These are phyloP conservation scores for Thaumatotibia leucotreta DNA, from an alignment of 1,140 invertebrate genomes.

Conservation along the genomic window DNA sequence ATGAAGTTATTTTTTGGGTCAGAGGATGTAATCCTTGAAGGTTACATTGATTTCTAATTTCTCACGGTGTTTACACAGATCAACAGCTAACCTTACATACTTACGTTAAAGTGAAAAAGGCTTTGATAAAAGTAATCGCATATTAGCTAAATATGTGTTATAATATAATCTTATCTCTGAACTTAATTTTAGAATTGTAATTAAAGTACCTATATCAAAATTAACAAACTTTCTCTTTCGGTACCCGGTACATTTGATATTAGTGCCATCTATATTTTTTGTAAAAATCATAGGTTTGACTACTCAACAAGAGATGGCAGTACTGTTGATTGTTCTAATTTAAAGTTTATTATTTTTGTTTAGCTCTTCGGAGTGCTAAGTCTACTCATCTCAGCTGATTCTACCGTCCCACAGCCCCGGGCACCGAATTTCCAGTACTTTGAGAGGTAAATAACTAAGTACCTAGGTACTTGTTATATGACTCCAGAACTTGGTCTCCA, in stretches of 20 bases:
- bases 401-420: slow-evolving; percentile 77
- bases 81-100: too few relatives aligned
- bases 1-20: slow-evolving; percentile 1
- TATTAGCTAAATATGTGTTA: background rate
- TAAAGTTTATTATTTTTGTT: slow-evolving; percentile 20
- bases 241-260: background rate
- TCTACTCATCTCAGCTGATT: slow-evolving; percentile 30
- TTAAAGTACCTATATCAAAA: too few relatives aligned
- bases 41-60: background rate
- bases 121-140: too few relatives aligned
- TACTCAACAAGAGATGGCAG: background rate
- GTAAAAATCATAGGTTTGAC: background rate
- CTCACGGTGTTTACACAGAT: background rate
- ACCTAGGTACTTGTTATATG: too few relatives aligned
- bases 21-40: slow-evolving; percentile 6
- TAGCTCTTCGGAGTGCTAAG: slow-evolving; percentile 42
- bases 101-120: too few relatives aligned
- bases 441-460: slow-evolving; percentile 88
- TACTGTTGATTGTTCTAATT: background rate
- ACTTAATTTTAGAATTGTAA: too few relatives aligned
- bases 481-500: too few relatives aligned
- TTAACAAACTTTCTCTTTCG: slow-evolving; percentile 1
- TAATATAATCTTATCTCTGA: too few relatives aligned
- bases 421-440: slow-evolving; percentile 92
- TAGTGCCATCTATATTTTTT: background rate